Evolutionary conservation across 2,113 vertebrate genomes (phyloP).

Genomic region (Sylvietta virens): DNA sequence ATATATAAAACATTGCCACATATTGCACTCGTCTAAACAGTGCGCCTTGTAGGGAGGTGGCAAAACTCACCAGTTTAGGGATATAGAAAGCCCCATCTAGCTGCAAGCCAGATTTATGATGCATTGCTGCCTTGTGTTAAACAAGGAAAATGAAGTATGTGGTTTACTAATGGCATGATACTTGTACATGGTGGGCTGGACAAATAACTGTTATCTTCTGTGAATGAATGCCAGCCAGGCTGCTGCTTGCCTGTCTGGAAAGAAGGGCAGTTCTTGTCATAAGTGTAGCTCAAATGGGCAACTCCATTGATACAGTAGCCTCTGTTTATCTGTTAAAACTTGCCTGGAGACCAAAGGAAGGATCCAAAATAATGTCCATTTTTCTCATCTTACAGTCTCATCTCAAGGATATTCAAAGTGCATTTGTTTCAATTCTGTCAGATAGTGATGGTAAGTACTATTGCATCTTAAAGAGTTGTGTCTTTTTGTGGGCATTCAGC

Average conservation of each 20-base stretch:
- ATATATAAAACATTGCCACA: not conserved
- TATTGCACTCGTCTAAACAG: not conserved
- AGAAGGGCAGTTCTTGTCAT: not conserved
- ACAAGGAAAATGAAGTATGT: not conserved
- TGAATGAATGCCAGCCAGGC: not conserved
- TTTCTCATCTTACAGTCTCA: slow-evolving; percentile 77
- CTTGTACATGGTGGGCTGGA: not conserved
- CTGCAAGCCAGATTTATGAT: not conserved
- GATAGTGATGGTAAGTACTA: slow-evolving; percentile 92
- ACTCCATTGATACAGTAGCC: not conserved
- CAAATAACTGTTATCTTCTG: not conserved
- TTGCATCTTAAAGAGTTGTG: not conserved
- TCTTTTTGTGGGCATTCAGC: not conserved
- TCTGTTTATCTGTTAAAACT: not conserved
- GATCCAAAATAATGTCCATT: not conserved
- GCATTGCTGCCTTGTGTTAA: not conserved
- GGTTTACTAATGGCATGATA: not conserved
- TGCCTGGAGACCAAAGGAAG: not conserved
- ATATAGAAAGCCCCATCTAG: not conserved
- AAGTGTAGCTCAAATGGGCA: not conserved
- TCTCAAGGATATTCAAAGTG: slow-evolving; percentile 94
- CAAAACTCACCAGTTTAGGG: not conserved
- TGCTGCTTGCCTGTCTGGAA: not conserved
- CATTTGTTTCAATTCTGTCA: slow-evolving; percentile 92
- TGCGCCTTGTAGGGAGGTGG: not conserved